A percentile compares a stretch with the other conserved stretches of the same genome.
Conservation (phyloP, 2,797 vertebrate species). For the Liasis olivaceus region DNA sequence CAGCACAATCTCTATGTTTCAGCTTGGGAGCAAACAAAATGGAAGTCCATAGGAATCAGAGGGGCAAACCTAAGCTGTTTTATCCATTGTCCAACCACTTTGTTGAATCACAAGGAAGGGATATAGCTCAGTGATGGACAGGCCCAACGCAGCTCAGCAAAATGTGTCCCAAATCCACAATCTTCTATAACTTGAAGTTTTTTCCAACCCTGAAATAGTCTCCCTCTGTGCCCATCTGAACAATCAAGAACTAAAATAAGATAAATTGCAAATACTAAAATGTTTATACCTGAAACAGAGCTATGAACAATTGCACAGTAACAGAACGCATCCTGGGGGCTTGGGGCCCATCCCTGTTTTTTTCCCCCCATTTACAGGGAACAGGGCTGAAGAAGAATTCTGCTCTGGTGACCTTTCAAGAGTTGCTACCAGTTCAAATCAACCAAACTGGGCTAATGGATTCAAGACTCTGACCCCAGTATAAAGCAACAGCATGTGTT, state of each 20-base stretch:
- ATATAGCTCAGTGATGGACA: not conserved
- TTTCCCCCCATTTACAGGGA: not conserved
- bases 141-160: not conserved
- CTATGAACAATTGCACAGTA: not conserved
- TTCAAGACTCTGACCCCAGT: not conserved
- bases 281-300: not conserved
- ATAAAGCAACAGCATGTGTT: not conserved
- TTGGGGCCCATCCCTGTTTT: not conserved
- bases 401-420: not conserved
- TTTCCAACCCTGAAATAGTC: not conserved
- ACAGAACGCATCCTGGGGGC: not conserved
- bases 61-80: not conserved
- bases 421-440: not conserved
- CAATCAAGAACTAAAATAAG: not conserved
- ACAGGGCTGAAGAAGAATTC: not conserved
- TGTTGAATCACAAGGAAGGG: not conserved
- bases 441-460: not conserved
- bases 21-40: not conserved
- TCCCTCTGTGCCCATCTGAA: not conserved
- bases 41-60: not conserved
- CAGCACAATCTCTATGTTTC: not conserved
- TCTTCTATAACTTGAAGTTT: not conserved
- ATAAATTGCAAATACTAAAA: not conserved
- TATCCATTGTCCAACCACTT: not conserved
- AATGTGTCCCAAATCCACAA: not conserved